Evolutionary conservation across 1,140 invertebrate species (phyloP).

Genomic region (Thaumatotibia leucotreta): DNA sequence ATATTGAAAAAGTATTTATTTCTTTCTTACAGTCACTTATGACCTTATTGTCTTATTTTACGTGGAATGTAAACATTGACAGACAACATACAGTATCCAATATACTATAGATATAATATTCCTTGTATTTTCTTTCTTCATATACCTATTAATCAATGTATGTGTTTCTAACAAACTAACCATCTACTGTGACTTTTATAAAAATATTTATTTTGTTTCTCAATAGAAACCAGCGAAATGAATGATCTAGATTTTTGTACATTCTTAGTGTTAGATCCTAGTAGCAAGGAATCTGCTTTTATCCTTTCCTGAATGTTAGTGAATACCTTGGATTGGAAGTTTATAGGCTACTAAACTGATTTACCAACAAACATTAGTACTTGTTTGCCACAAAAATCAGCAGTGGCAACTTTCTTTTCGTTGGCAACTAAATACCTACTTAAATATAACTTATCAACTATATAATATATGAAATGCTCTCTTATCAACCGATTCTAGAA

Average conservation of each 20-base stretch:
- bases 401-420: not conserved
- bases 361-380: not conserved
- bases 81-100: not conserved
- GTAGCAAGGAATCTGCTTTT: too few relatives aligned
- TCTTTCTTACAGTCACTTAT: not conserved
- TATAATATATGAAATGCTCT: not conserved
- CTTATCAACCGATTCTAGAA: not conserved
- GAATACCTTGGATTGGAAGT: not conserved
- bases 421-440: not conserved
- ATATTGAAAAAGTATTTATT: constrained; percentile 22
- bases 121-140: not conserved
- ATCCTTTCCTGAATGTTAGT: too few relatives aligned
- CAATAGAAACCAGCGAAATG: not conserved
- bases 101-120: not conserved
- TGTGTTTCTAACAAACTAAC: not conserved
- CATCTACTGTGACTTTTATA: not conserved
- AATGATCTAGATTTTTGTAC: too few relatives aligned
- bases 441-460: not conserved
- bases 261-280: too few relatives aligned
- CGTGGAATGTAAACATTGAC: not conserved
- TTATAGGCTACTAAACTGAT: not conserved
- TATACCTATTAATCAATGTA: not conserved
- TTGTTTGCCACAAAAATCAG: not conserved
- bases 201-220: not conserved
- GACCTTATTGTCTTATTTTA: constrained; percentile 11